Evolutionary conservation across 2,113 vertebrate species (phyloP).

Genomic region (Lontra canadensis): DNA sequence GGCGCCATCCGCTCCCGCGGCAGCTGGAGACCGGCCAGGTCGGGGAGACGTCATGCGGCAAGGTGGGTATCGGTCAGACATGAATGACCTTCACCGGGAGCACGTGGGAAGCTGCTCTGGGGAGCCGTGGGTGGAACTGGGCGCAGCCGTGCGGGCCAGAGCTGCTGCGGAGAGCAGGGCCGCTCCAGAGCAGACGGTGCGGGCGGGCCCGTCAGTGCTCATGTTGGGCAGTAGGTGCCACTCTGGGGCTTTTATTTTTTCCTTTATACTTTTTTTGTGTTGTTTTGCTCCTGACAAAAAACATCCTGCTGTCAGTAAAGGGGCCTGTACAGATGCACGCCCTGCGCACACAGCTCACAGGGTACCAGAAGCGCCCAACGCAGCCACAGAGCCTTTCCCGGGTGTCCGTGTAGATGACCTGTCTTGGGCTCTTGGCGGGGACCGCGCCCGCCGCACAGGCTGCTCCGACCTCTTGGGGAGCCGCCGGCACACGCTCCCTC

Average conservation of each 20-base stretch:
- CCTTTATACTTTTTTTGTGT: neutral
- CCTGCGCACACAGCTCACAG: accelerated
- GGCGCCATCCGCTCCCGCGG: accelerated
- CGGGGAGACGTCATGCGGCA: neutral
- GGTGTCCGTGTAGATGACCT: accelerated
- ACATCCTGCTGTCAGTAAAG: accelerated
- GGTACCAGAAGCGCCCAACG: accelerated
- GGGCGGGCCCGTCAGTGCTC: accelerated
- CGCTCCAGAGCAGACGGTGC: neutral
- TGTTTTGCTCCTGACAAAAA: neutral
- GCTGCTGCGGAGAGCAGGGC: too few species aligned
- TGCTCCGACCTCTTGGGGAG: accelerated
- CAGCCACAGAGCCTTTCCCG: accelerated
- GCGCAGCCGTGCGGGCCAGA: neutral
- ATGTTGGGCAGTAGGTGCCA: accelerated
- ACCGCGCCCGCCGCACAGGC: accelerated
- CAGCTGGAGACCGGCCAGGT: neutral
- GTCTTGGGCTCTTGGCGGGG: accelerated
- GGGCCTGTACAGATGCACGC: accelerated
- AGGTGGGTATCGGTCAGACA: neutral
- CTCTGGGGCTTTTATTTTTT: neutral
- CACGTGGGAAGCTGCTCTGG: too few species aligned
- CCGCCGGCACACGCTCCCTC: accelerated
- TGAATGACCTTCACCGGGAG: neutral
- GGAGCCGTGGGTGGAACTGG: neutral